These are phyloP conservation scores for Euura lappo DNA, from an alignment of 1,140 invertebrate genomes.

Conservation along the genomic window DNA sequence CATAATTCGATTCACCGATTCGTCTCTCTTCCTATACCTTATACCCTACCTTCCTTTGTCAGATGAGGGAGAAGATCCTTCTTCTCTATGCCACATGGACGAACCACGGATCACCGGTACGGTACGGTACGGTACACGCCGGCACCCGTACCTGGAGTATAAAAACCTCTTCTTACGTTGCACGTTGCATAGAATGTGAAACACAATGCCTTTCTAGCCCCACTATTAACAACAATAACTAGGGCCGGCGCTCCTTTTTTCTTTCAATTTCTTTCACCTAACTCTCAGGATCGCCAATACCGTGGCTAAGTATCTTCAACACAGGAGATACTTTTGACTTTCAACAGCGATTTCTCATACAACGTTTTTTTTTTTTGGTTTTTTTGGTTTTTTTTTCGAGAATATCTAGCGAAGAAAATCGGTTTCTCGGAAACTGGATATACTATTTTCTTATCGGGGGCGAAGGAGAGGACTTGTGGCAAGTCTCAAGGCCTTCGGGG, in stretches of 20 bases:
- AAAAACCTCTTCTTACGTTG: background rate
- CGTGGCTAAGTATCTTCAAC: too few species aligned
- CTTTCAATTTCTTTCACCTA: background rate
- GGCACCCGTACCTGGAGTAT: background rate
- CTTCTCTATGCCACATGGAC: background rate
- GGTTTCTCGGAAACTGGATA: background rate
- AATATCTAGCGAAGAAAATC: too few species aligned
- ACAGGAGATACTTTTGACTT: too few species aligned
- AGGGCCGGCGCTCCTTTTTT: background rate
- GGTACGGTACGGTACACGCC: background rate
- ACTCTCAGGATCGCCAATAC: background rate
- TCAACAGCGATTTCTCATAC: too few species aligned
- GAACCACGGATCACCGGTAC: background rate
- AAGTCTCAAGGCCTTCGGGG: background rate
- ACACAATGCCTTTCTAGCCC: background rate
- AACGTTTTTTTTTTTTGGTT: too few species aligned
- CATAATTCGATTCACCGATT: constrained; percentile 52
- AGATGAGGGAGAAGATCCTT: background rate
- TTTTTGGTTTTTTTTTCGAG: too few species aligned
- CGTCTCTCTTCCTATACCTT: background rate
- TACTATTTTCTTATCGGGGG: background rate
- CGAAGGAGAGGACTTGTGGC: background rate
- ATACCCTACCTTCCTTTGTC: background rate
- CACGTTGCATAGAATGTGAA: constrained; percentile 3
- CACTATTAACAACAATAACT: constrained; percentile 2